Percentiles rank a stretch among this genome's conserved stretches.
Conservation (phyloP, 2,888 invertebrate genomes). For the Hyalella azteca region DNA sequence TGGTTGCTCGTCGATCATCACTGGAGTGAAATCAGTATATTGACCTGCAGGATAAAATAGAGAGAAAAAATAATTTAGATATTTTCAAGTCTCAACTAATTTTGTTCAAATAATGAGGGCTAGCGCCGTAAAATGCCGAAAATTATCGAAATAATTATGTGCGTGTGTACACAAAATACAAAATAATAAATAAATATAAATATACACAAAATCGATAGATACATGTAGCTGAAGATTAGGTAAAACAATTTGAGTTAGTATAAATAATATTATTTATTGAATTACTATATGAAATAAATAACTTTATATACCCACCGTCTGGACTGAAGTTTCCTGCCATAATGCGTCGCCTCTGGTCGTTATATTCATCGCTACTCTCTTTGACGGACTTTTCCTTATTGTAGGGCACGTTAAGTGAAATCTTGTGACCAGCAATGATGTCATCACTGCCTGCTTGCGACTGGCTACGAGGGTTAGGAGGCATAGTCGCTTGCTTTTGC, state of each 20-base stretch:
- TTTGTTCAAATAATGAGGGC: too few species aligned
- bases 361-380: too few species aligned
- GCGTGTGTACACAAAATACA: too few species aligned
- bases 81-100: too few species aligned
- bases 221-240: too few species aligned
- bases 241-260: too few species aligned
- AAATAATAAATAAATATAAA: too few species aligned
- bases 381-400: conserved; percentile 29
- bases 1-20: conserved; percentile 9
- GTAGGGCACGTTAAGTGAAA: conserved; percentile 56
- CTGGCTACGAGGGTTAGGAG: conserved; percentile 48
- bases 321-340: neutral
- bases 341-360: neutral
- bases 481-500: conserved; percentile 39
- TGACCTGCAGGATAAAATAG: neutral
- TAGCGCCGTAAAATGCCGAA: too few species aligned
- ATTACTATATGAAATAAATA: neutral
- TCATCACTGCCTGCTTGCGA: conserved; percentile 41
- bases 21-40: neutral
- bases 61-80: too few species aligned
- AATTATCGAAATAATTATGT: too few species aligned
- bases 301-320: neutral
- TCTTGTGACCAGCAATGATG: conserved; percentile 56
- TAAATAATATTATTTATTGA: neutral
- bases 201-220: neutral